Percentiles rank a stretch among this genome's conserved stretches.
phyloP scores from a whole-genome alignment of 1,140 invertebrate genomes.

The Nasonia longicornis region DNA sequence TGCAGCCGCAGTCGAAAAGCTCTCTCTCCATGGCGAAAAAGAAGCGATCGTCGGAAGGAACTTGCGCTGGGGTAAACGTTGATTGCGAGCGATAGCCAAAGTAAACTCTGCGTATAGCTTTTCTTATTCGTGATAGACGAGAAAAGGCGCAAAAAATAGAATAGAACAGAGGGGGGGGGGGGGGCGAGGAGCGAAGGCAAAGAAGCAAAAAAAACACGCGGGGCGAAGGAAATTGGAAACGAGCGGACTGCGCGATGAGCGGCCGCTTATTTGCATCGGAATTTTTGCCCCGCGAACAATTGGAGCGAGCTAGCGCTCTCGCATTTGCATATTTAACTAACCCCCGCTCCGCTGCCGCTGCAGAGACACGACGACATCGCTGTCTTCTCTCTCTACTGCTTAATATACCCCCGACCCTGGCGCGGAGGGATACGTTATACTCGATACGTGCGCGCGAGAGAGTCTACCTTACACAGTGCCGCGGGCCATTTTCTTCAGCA shows the following conservation, averaged over 20 bases:
- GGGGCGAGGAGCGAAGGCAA: not conserved
- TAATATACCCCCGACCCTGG: not conserved
- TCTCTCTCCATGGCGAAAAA: not conserved
- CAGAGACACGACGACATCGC: conserved; percentile 13
- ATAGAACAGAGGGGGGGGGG: not conserved
- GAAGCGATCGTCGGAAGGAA: conserved; percentile 9
- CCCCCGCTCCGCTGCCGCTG: conserved; percentile 41
- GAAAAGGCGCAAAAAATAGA: not conserved
- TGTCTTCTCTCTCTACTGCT: not conserved
- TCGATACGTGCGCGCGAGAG: conserved; percentile 24
- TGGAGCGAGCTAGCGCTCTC: not conserved
- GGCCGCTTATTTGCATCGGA: conserved; percentile 39
- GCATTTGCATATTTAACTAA: conserved; percentile 61
- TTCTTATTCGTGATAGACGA: not conserved
- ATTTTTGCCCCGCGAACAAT: conserved; percentile 38
- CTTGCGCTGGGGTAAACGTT: conserved; percentile 12
- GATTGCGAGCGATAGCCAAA: conserved; percentile 32
- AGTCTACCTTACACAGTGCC: not conserved
- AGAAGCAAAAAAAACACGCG: conserved; percentile 7
- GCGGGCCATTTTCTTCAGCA: not conserved
- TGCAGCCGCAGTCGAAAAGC: too few species aligned
- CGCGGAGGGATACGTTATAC: not conserved
- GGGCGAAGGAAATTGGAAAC: conserved; percentile 26
- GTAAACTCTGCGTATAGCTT: conserved; percentile 11
- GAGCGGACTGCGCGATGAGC: conserved; percentile 7